Evolutionary conservation across 2,797 vertebrate genomes (phyloP), one percentile per base, ranked within the genome.

Genomic region (Sebastiscus albofasciatus): DNA sequence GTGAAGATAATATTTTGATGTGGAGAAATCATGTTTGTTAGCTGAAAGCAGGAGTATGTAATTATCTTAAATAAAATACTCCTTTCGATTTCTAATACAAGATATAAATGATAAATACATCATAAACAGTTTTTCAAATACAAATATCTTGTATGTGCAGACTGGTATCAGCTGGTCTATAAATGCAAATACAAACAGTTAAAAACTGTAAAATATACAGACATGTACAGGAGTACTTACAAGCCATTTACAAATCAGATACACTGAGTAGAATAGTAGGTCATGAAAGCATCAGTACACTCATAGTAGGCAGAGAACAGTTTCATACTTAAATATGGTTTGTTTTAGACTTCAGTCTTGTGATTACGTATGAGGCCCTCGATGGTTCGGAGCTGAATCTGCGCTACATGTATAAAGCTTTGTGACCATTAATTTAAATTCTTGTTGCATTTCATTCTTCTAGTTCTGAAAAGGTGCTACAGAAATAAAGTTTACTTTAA

Each of bases 1-100:
- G 66, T 60, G 18, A 59, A 67, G 66, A 65, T 72, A 55, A 75
- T 76, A 72, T 76, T 81, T 58, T 58, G 9, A 68, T 54, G 59
- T 70, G 8, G 16, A 39, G 13, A 33, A 67, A 33, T 29, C 3
- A 34, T 34, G 1, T 60, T 54, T 72, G 4, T 36, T 14, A 24
- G 7, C 18, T 59, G 20, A 65, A 34, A 52, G 46, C n/a, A 13
- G 24, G 22, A 42, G 1, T 27, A n/a, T 61, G 9, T 4, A 3
- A 24, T 42, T 22, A 16, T 29, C 39, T 14, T 49, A 8, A 18
- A 55, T 26, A 8, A 22, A 49, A 52, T 46, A 13, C 24, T 24
- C 13, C 9, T 46, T 31, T 26, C 4, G 1, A 62, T 29, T 27
- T 54, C 20, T 55, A 31, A 31, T 26, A 42, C 12, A 27, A 31